Percentiles rank a stretch among this genome's conserved stretches.
Evolutionary conservation across 1,140 invertebrate genomes (phyloP).

Genomic region (Rhyzopertha dominica): DNA sequence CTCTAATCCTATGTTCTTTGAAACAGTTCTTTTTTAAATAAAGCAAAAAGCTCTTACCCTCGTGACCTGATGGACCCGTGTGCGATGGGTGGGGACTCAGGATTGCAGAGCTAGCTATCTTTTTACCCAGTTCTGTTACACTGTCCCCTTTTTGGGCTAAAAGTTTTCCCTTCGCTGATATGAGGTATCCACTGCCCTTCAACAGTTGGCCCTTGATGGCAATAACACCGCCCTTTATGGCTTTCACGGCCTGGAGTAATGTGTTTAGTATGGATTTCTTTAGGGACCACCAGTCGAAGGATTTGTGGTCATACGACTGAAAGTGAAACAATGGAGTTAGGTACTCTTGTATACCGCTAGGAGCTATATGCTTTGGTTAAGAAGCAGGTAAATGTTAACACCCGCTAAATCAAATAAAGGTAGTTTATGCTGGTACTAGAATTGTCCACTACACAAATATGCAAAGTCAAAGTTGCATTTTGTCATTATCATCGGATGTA

Average conservation of each 20-base stretch:
- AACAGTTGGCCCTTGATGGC: constrained; percentile 78
- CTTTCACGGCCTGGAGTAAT: constrained; percentile 75
- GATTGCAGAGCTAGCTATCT: constrained; percentile 66
- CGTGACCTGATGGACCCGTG: constrained; percentile 28
- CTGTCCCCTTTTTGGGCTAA: constrained; percentile 66
- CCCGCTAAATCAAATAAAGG: too few species aligned
- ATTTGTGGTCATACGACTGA: constrained; percentile 50
- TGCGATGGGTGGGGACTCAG: constrained; percentile 49
- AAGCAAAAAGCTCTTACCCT: too few species aligned
- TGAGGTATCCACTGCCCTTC: constrained; percentile 72
- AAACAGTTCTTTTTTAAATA: too few species aligned
- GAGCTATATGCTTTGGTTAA: background rate
- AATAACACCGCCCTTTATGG: constrained; percentile 76
- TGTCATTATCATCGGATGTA: too few species aligned
- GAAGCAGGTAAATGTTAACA: background rate
- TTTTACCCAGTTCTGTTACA: constrained; percentile 68
- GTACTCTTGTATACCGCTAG: background rate
- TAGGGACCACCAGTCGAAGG: constrained; percentile 67
- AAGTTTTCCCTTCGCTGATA: constrained; percentile 67
- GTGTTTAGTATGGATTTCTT: constrained; percentile 77
- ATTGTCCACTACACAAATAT: too few species aligned
- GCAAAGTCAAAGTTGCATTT: too few species aligned
- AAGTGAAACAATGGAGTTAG: too few species aligned
- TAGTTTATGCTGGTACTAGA: too few species aligned
- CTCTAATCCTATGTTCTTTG: too few species aligned